Evolutionary conservation across 2,797 vertebrate species (phyloP).

Genomic region (Syncerus caffer): DNA sequence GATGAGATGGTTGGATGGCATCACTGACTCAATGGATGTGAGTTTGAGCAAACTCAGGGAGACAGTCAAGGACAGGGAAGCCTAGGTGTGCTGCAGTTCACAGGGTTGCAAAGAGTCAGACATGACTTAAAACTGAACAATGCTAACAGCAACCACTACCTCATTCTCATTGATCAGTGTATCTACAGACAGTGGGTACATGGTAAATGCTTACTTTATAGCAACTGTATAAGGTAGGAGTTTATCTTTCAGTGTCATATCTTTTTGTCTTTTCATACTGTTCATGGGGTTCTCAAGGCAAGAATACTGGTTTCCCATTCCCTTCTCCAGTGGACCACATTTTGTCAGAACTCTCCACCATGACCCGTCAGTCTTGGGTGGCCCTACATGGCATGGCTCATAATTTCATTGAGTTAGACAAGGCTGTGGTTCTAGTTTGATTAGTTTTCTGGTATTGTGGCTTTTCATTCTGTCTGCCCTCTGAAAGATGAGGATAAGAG

Average conservation of each 20-base stretch:
- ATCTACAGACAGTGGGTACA: not conserved
- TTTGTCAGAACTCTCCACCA: not conserved
- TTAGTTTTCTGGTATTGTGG: not conserved
- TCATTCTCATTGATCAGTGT: not conserved
- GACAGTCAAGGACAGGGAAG: not conserved
- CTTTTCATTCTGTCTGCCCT: not conserved
- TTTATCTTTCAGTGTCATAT: not conserved
- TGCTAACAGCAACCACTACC: not conserved
- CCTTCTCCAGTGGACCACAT: not conserved
- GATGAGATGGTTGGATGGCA: not conserved
- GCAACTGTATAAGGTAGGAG: not conserved
- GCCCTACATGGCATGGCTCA: fast-evolving
- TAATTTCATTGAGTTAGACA: not conserved
- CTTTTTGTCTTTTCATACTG: not conserved
- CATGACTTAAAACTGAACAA: not conserved
- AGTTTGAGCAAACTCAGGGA: not conserved
- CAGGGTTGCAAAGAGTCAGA: not conserved
- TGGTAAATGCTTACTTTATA: not conserved
- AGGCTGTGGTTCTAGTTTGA: not conserved
- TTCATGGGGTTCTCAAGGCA: not conserved
- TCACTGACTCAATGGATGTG: not conserved
- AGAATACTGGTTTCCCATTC: not conserved
- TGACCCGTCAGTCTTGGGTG: not conserved
- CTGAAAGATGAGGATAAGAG: not conserved
- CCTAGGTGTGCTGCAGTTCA: not conserved